A percentile compares a stretch with the other conserved stretches of the same genome.
Conservation (phyloP, 2,113 vertebrate genomes). For the Campylomormyrus numenius region DNA sequence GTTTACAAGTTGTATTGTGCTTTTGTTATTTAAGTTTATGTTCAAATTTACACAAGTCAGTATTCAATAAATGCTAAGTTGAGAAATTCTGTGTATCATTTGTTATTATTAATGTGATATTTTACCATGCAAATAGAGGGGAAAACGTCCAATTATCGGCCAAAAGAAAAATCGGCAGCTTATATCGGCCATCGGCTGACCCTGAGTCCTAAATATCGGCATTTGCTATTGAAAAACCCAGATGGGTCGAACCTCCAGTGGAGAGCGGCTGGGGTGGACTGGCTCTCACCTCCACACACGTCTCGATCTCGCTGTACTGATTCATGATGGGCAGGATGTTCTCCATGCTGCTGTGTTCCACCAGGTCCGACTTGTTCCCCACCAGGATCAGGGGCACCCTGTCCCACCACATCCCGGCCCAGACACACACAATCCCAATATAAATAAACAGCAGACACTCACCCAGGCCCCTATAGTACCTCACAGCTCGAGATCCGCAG, state of each 20-base stretch:
- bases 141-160: no score
- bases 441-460: neutral
- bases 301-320: conserved; percentile 93
- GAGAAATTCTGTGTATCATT: no score
- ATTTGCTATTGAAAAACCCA: no score
- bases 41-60: no score
- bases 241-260: conserved; percentile 43
- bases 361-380: conserved; percentile 94
- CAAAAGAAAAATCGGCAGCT: no score
- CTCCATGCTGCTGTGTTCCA: conserved; percentile 98
- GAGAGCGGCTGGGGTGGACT: conserved; percentile 69
- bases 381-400: conserved; percentile 95
- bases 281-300: conserved; percentile 74
- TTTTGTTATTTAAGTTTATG: no score
- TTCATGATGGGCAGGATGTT: conserved; percentile 97
- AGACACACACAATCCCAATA: neutral
- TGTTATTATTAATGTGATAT: no score
- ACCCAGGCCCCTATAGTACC: neutral
- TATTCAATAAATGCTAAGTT: no score
- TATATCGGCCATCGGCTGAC: no score
- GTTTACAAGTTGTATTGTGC: no score
- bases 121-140: no score
- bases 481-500: neutral
- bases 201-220: no score
- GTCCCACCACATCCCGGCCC: neutral